Evolutionary conservation across 2,888 invertebrate species (phyloP), one percentile per base, ranked within the genome.

Genomic region (Limnephilus auricula): DNA sequence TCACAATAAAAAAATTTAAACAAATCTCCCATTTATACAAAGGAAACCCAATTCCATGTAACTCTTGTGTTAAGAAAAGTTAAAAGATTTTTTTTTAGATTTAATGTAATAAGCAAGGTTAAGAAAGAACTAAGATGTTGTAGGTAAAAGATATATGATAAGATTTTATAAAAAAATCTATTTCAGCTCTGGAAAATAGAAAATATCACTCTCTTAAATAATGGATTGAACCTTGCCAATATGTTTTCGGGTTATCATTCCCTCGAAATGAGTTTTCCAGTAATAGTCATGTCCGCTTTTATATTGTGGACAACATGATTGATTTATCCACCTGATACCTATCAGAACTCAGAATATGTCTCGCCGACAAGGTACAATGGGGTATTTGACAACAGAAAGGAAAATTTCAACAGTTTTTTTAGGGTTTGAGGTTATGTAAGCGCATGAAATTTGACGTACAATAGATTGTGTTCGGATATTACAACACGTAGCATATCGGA

Each of bases 281-380:
- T 80, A 80, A 80, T 80, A 80, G 30, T 40, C n/a, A 32, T 40
- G 85, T 85, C 40, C 30, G 85, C 85, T n/a, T 85, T 85, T 85
- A 37, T 85, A 85, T 85, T 85, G 40, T n/a, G 37, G 30, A 25
- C 25, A 85, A 85, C n/a, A 85, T 85, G 40, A 85, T 85, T 85
- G 85, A 85, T 85, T 45, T 40, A 40, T 40, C 85, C 34, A 40
- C 85, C 30, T 85, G 85, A n/a, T 30, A 30, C 25, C n/a, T 65
- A 65, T 65, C 65, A 65, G 50, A 50, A 50, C 50, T 50, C 50
- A 18, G 65, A 65, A 25, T n/a, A n/a, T 25, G 65, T 65, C 65
- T 65, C 65, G 65, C n/a, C 65, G 65, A 65, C 65, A 65, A 65
- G 6, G n/a, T 65, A 65, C 65, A 65, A 65, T 65, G n/a, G 65